Percentiles rank a stretch among this genome's conserved stretches.
Conservation (phyloP, 2,113 vertebrate species). For the Pogonocichla stellata region DNA sequence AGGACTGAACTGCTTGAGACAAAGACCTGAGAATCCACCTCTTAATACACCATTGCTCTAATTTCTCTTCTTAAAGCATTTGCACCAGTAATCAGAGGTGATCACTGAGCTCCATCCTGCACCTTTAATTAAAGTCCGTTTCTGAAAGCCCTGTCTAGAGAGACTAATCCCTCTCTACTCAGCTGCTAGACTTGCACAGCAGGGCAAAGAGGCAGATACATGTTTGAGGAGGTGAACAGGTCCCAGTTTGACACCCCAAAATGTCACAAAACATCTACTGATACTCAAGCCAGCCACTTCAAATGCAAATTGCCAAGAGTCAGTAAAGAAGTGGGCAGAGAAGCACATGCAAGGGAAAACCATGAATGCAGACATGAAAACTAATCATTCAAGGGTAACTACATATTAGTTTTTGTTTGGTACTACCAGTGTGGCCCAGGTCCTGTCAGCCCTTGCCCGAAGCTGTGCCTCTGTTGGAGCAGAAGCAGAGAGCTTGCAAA, state of each 20-base stretch:
- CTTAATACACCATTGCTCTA: constrained; percentile 68
- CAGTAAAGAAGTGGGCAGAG: background rate
- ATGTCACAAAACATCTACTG: background rate
- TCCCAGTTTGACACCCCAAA: background rate
- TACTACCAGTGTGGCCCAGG: background rate
- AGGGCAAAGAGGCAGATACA: background rate
- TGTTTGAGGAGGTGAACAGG: background rate
- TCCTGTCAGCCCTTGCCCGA: background rate
- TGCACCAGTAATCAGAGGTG: constrained; percentile 61
- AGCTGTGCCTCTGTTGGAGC: background rate
- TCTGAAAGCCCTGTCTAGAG: constrained; percentile 52
- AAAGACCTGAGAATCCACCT: constrained; percentile 35
- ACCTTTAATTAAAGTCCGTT: constrained; percentile 63
- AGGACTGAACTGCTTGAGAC: constrained; percentile 33
- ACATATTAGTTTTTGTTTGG: background rate
- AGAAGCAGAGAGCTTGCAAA: background rate
- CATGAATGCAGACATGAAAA: background rate
- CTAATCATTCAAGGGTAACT: background rate
- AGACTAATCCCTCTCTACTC: constrained; percentile 36
- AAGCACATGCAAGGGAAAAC: background rate
- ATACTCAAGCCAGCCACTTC: background rate
- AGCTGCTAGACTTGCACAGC: constrained; percentile 11
- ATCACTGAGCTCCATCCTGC: constrained; percentile 27
- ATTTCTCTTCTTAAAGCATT: constrained; percentile 68
- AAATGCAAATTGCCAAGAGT: background rate